These are phyloP conservation scores for Magallana gigas DNA, from an alignment of 1,140 invertebrate species.

Conservation along the genomic window DNA sequence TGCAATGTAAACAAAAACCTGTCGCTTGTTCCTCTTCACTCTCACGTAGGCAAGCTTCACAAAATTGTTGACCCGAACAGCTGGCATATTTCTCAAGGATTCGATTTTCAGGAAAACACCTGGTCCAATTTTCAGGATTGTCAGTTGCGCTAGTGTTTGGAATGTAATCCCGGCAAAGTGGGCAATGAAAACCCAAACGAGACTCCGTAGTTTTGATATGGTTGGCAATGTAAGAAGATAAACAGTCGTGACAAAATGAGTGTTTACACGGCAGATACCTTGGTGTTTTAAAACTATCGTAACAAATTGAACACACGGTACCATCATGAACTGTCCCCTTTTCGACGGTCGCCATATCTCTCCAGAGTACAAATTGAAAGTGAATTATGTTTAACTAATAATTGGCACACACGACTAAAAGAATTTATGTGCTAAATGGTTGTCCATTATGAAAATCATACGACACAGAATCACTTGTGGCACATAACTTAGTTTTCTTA, in stretches of 20 bases:
- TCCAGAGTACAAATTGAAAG: too few relatives aligned
- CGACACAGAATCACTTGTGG: too few relatives aligned
- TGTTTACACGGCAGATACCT: background rate
- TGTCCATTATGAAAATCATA: too few relatives aligned
- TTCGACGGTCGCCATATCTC: too few relatives aligned
- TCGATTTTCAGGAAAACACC: background rate
- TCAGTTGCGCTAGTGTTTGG: background rate
- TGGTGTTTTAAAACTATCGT: background rate
- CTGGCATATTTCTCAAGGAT: background rate
- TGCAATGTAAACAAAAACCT: conserved; percentile 13
- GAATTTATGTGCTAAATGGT: too few relatives aligned
- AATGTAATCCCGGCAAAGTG: background rate
- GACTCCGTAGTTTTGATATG: background rate
- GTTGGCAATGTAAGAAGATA: background rate
- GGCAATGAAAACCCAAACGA: background rate
- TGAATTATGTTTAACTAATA: too few relatives aligned
- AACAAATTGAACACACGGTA: background rate
- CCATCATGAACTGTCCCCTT: too few relatives aligned
- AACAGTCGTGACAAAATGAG: background rate
- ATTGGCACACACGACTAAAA: too few relatives aligned
- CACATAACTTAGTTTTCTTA: too few relatives aligned
- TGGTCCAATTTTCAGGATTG: background rate
- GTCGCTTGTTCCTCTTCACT: background rate
- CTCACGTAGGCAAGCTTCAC: background rate
- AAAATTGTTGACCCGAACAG: background rate